Conservation (phyloP, 2,888 invertebrate species). For the Andrena haemorrhoa region DNA sequence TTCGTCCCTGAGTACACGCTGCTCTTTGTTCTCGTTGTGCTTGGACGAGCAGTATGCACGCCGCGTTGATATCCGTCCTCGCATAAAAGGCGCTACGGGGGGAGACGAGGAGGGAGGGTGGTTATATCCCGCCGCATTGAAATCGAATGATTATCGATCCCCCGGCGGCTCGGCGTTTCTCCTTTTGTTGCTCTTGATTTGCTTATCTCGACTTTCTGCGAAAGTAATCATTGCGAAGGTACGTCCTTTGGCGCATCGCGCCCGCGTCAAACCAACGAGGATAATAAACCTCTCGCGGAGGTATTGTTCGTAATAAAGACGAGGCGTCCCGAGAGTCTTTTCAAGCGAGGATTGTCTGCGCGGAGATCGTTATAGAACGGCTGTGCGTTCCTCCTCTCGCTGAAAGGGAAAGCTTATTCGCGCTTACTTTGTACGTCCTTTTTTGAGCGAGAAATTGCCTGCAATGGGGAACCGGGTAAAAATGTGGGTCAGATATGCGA, state of each 20-base stretch:
- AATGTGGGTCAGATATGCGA: not conserved
- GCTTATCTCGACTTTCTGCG: slow-evolving; percentile 63
- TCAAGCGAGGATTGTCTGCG: slow-evolving; percentile 33
- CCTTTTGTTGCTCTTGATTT: slow-evolving; percentile 58
- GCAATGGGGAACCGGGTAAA: not conserved
- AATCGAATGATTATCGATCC: slow-evolving; percentile 69
- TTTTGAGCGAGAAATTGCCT: slow-evolving; percentile 6
- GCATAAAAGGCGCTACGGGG: slow-evolving; percentile 28
- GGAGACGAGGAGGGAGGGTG: not conserved
- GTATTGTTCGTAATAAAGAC: slow-evolving; percentile 68
- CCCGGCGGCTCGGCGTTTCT: slow-evolving; percentile 43
- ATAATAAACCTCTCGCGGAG: slow-evolving; percentile 65
- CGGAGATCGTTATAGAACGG: slow-evolving; percentile 44
- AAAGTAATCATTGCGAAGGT: slow-evolving; percentile 64
- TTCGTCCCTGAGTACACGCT: slow-evolving; percentile 67
- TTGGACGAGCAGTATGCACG: slow-evolving; percentile 61
- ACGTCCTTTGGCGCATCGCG: slow-evolving; percentile 44
- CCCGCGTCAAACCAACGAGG: slow-evolving; percentile 54
- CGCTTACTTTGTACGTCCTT: not conserved
- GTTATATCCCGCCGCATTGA: slow-evolving; percentile 62
- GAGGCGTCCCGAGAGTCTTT: slow-evolving; percentile 51
- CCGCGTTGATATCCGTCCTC: slow-evolving; percentile 58
- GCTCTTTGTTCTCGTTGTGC: slow-evolving; percentile 71
- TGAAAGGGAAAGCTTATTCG: slow-evolving; percentile 48
- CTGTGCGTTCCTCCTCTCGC: slow-evolving; percentile 4